phyloP scores from a whole-genome alignment of 2,797 vertebrate species.

The Silurus lanzhouensis region DNA sequence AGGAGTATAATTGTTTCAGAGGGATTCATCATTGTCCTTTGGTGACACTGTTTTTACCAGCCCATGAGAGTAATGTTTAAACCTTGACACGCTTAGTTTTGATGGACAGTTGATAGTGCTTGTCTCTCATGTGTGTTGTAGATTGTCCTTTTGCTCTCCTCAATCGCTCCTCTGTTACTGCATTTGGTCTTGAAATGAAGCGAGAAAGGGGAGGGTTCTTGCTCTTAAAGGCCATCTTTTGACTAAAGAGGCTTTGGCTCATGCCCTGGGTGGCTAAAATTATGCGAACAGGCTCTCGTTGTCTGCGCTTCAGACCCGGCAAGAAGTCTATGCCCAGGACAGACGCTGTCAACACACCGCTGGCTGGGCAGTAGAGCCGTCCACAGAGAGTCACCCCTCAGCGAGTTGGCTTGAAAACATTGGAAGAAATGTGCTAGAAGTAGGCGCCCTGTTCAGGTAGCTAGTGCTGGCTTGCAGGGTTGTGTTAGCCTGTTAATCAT shows the following conservation, averaged over 20 bases:
- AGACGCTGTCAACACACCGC: slow-evolving; percentile 33
- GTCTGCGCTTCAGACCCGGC: slow-evolving; percentile 52
- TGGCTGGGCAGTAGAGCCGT: background rate
- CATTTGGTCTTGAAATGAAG: slow-evolving; percentile 57
- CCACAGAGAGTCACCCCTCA: slow-evolving; percentile 40
- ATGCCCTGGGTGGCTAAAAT: slow-evolving; percentile 67
- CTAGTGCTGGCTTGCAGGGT: background rate
- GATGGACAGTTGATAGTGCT: background rate
- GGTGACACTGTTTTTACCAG: background rate
- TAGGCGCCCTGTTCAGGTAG: slow-evolving; percentile 20
- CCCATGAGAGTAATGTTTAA: background rate
- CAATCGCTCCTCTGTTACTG: slow-evolving; percentile 74
- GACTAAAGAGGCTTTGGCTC: slow-evolving; percentile 60
- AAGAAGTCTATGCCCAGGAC: slow-evolving; percentile 27
- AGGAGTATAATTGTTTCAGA: background rate
- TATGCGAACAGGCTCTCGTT: slow-evolving; percentile 71
- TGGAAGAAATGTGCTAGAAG: background rate
- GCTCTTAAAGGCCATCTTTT: slow-evolving; percentile 70
- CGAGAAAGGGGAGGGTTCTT: slow-evolving; percentile 53
- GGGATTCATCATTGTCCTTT: background rate
- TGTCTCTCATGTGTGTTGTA: background rate
- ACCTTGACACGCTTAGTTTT: background rate
- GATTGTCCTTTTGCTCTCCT: slow-evolving; percentile 58
- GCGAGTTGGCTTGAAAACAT: slow-evolving; percentile 40
- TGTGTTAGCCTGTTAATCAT: background rate